These are phyloP conservation scores for Bostrychus sinensis DNA, from an alignment of 2,113 vertebrate species.

Conservation along the genomic window DNA sequence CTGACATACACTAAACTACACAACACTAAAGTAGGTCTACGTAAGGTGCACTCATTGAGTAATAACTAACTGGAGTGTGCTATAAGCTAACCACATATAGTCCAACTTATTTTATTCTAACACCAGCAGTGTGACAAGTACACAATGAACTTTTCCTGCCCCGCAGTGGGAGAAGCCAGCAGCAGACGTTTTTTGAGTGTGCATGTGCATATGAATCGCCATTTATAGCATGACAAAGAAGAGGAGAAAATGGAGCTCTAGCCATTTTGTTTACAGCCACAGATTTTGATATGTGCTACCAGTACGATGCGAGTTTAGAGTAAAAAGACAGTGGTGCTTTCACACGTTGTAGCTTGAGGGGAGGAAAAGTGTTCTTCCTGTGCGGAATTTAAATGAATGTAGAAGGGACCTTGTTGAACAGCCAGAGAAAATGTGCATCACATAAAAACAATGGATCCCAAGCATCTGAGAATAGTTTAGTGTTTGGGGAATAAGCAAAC, in stretches of 20 bases:
- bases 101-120: slow-evolving; percentile 14
- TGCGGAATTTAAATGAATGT: slow-evolving; percentile 67
- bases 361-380: slow-evolving; percentile 49
- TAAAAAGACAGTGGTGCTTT: slow-evolving; percentile 56
- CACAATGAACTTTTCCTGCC: slow-evolving; percentile 22
- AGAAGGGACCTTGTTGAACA: slow-evolving; percentile 43
- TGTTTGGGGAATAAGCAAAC: slow-evolving; percentile 6
- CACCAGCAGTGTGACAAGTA: slow-evolving; percentile 21
- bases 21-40: background rate
- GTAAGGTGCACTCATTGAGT: background rate
- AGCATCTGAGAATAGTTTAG: slow-evolving; percentile 9
- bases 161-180: slow-evolving; percentile 20
- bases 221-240: slow-evolving; percentile 23
- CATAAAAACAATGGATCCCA: slow-evolving; percentile 15
- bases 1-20: background rate
- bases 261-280: slow-evolving; percentile 65
- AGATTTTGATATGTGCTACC: slow-evolving; percentile 52
- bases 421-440: slow-evolving; percentile 14
- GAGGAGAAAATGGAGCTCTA: slow-evolving; percentile 17
- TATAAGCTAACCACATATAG: slow-evolving; percentile 3
- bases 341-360: slow-evolving; percentile 53
- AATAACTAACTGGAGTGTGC: background rate
- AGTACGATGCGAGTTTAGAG: slow-evolving; percentile 56
- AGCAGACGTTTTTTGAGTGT: background rate
- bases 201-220: slow-evolving; percentile 22